These are phyloP conservation scores for Oryzias dopingdopingensis DNA, from an alignment of 2,797 vertebrate species.

Conservation along the genomic window DNA sequence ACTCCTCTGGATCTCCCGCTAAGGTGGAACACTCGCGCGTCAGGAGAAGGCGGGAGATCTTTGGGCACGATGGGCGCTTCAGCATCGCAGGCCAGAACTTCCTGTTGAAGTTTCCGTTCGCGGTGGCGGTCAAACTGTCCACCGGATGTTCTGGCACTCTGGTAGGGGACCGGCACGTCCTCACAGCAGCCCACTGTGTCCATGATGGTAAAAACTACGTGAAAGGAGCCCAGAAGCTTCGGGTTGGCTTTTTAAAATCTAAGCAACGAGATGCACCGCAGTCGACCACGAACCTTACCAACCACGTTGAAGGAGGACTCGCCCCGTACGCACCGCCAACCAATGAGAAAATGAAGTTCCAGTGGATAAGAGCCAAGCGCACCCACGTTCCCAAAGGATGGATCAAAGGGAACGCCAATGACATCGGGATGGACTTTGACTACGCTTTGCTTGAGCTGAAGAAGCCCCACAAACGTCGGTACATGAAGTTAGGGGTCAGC, in stretches of 20 bases:
- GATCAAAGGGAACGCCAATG: conserved; percentile 95
- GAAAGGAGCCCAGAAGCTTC: conserved; percentile 93
- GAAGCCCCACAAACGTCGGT: conserved; percentile 91
- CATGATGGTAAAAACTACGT: conserved; percentile 97
- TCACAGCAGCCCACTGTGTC: conserved; percentile 95
- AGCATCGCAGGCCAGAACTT: conserved; percentile 92
- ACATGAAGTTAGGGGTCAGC: conserved; percentile 95
- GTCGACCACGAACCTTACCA: conserved; percentile 75
- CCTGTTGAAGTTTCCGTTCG: conserved; percentile 93
- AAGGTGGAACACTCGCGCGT: conserved; percentile 57
- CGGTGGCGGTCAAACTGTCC: conserved; percentile 93
- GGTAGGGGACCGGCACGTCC: conserved; percentile 92
- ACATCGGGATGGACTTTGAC: conserved; percentile 99
- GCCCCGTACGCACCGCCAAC: conserved; percentile 39
- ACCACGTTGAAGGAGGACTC: conserved; percentile 39
- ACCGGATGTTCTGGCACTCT: conserved; percentile 94
- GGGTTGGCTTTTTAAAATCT: conserved; percentile 91
- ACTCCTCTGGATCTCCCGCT: conserved; percentile 41
- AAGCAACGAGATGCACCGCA: conserved; percentile 77
- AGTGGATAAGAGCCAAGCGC: conserved; percentile 96
- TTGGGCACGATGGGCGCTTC: conserved; percentile 92
- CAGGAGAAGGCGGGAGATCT: conserved; percentile 91
- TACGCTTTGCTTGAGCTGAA: conserved; percentile 95
- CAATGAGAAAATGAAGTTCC: conserved; percentile 90
- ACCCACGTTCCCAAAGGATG: conserved; percentile 97